Evolutionary conservation across 2,888 invertebrate genomes (phyloP), one percentile per base, ranked within the genome.

Genomic region (Oxycera nigricornis): DNA sequence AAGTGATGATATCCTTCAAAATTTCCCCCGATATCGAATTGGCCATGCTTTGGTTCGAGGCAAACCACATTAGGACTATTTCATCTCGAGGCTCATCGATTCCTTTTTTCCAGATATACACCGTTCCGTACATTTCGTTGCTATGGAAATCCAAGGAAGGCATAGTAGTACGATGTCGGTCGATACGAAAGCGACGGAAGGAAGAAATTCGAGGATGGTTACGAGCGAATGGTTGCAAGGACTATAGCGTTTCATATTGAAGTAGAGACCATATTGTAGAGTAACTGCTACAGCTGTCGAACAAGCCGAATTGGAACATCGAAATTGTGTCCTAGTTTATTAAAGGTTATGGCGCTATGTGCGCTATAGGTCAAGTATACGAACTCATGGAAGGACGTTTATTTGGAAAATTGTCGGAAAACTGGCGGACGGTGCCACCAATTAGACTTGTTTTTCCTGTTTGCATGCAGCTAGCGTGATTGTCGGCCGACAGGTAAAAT

Each of bases 241-340:
- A 46, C 17, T 3, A n/a, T 46, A 46, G 46, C 14, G 46, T 14
- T 46, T 7, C n/a, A 46, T 46, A 46, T 46, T 17, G n/a, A 17
- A 17, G 46, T 46, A 46, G n/a, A n/a, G 46, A 17, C 46, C 46
- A 14, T 3, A 46, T 46, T 46, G 46, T 46, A 46, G 14, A 46
- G 46, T 46, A 14, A 17, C 46, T 7, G 46, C 55, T 28, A 59
- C 59, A 28, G 30, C 59, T 59, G 59, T 59, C 59, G 59, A 59
- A 59, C 30, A 30, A 59, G 14, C 26, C 22, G 24, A 67, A 67
- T 46, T 67, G 41, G 67, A 20, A 41, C 67, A 41, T 41, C 67
- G 67, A 41, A 67, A 67, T 67, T 30, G 39, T 67, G 67, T 41
- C 17, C 67, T 67, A 67, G 41, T 67, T 67, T 67, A 41, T 46